Evolutionary conservation across 2,888 invertebrate genomes (phyloP), one percentile per base, ranked within the genome.

Genomic region (Phengaris arion): DNA sequence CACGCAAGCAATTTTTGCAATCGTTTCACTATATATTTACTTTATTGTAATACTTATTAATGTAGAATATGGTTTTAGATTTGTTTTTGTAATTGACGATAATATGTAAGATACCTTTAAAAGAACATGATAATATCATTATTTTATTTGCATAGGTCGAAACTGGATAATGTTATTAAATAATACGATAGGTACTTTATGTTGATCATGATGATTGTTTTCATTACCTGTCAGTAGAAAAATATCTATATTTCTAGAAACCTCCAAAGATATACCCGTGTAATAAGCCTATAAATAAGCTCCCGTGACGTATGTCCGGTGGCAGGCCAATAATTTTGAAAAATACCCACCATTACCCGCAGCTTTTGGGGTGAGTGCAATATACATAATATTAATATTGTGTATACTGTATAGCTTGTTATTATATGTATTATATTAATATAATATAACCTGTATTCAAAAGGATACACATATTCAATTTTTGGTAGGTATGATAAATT

Each of bases 321-420:
- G 52, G 54, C 72, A 70, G 70, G 54, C 72, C 54, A 72, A 72
- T 72, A 72, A 72, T 72, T 72, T 72, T 72, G 72, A 72, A 72
- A 72, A 72, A 72, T 72, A 72, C 22, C 72, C 52, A 10, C 54
- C 72, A 72, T 72, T 72, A 72, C 51, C 51, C 72, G 72, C 13
- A 22, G 52, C 22, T 70, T 70, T 70, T 51, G 69, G 70, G 70
- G 48, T 48, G 69, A 9, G 48, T 51, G 70, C 6, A 70, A 70
- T 12, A 48, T 51, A 70, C 70, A 70, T 68, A 48, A 13, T 3
- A 46, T 48, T 48, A 64, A 6, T 69, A 48, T 46, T 46, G 9
- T 46, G 51, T 51, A 6, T n/a, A 6, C 57, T 22, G 22, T 22
- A n/a, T 70, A 70, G 6, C 22, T 6, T 48, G 22, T 51, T 70